phyloP scores from a whole-genome alignment of 2,888 invertebrate genomes.

The Cotesia congregata region DNA sequence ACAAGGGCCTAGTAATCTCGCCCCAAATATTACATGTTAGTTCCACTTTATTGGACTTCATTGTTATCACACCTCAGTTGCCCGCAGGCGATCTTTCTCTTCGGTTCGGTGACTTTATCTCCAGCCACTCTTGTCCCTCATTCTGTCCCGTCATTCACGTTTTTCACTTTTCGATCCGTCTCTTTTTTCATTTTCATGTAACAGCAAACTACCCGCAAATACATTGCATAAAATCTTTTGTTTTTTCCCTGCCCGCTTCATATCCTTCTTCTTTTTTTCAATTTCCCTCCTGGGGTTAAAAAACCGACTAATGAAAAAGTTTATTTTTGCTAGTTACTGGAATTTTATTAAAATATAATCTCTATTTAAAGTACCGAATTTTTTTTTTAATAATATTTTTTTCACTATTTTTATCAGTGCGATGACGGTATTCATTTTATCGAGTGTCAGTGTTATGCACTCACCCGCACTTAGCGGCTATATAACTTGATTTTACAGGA shows the following conservation, averaged over 20 bases:
- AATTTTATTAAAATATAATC: neutral
- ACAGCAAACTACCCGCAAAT: slow-evolving; percentile 1
- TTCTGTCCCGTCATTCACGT: slow-evolving; percentile 12
- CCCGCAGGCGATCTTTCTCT: slow-evolving; percentile 37
- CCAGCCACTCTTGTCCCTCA: slow-evolving; percentile 8
- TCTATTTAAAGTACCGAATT: neutral
- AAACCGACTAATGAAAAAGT: neutral
- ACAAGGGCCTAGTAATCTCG: neutral
- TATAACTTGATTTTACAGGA: neutral
- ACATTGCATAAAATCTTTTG: slow-evolving; percentile 3
- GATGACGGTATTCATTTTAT: neutral
- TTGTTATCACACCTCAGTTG: slow-evolving; percentile 38
- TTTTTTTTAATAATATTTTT: neutral
- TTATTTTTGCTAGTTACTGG: neutral
- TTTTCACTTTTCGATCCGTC: neutral
- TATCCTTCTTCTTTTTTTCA: neutral
- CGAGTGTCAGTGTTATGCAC: neutral
- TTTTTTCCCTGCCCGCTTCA: neutral
- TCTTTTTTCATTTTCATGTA: slow-evolving; percentile 13
- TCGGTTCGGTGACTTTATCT: slow-evolving; percentile 15
- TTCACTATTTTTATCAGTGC: neutral
- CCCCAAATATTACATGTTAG: slow-evolving; percentile 37
- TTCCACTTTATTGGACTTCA: slow-evolving; percentile 42
- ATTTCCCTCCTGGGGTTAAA: neutral
- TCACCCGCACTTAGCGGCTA: neutral